phyloP scores from a whole-genome alignment of 2,113 vertebrate species.

The Dicerorhinus sumatrensis region DNA sequence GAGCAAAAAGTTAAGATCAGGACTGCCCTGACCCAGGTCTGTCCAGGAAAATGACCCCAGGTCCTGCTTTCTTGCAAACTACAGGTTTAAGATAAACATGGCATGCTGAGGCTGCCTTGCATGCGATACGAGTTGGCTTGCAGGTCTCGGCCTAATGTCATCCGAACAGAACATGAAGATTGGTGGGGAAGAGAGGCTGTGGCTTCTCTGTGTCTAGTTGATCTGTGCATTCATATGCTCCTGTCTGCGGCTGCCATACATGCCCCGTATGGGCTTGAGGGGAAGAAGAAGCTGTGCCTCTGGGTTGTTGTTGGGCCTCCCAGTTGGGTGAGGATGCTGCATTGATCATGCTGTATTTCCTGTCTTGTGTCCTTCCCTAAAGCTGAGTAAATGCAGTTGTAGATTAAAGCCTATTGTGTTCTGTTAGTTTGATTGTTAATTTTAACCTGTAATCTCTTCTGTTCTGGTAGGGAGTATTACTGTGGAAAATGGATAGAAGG shows the following conservation, averaged over 20 bases:
- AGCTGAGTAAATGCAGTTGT: not conserved
- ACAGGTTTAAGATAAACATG: not conserved
- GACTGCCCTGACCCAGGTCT: not conserved
- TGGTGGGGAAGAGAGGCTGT: not conserved
- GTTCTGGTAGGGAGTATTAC: not conserved
- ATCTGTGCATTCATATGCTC: rapidly evolving
- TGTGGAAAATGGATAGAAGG: not conserved
- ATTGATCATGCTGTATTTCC: not conserved
- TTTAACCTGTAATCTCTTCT: not conserved
- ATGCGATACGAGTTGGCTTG: rapidly evolving
- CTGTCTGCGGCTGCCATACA: rapidly evolving
- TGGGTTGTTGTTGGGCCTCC: not conserved
- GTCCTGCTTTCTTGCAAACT: not conserved
- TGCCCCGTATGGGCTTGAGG: not conserved
- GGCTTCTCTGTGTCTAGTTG: not conserved
- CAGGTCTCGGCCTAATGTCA: not conserved
- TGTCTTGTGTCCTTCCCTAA: not conserved
- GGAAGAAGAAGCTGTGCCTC: too few species aligned
- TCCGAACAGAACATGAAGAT: not conserved
- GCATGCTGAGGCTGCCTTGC: not conserved
- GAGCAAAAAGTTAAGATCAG: not conserved
- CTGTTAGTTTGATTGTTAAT: not conserved
- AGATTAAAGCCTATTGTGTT: not conserved
- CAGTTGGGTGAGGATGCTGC: too few species aligned
- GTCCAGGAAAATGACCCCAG: not conserved